Percentiles rank a stretch among this genome's conserved stretches.
Evolutionary conservation across 2,888 invertebrate species (phyloP).

Genomic region (Crepidodera aurea): DNA sequence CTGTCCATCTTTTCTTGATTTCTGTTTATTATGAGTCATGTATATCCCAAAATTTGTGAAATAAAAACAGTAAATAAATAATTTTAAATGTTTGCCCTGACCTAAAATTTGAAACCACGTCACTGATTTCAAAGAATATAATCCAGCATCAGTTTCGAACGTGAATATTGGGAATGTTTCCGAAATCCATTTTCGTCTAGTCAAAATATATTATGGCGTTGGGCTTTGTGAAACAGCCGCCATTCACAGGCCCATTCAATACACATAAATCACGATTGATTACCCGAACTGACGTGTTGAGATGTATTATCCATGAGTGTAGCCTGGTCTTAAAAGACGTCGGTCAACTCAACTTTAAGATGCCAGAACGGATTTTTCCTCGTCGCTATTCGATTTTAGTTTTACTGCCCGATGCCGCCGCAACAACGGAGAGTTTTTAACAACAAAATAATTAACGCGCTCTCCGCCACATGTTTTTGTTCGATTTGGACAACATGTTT

Average conservation of each 20-base stretch:
- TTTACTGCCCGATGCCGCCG: background rate
- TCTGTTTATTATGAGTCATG: too few species aligned
- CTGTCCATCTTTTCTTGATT: too few species aligned
- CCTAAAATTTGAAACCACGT: too few species aligned
- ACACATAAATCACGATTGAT: conserved; percentile 41
- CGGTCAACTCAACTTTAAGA: conserved; percentile 15
- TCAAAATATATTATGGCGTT: conserved; percentile 38
- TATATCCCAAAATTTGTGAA: too few species aligned
- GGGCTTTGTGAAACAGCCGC: conserved; percentile 33
- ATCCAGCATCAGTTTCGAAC: conserved; percentile 14
- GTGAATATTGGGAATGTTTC: conserved; percentile 27
- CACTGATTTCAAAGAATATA: background rate
- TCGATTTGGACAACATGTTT: too few species aligned
- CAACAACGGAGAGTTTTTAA: too few species aligned
- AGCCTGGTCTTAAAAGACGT: conserved; percentile 21
- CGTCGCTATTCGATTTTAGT: background rate
- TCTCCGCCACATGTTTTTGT: too few species aligned
- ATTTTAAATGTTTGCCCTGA: too few species aligned
- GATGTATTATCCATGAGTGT: conserved; percentile 36
- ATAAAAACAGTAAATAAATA: too few species aligned
- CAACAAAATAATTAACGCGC: too few species aligned
- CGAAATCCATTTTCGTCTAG: conserved; percentile 34
- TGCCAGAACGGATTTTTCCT: conserved; percentile 14
- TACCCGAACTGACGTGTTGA: conserved; percentile 36
- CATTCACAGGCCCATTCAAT: conserved; percentile 36